Conservation (phyloP, 2,113 vertebrate genomes). For the Hystrix cristata region DNA sequence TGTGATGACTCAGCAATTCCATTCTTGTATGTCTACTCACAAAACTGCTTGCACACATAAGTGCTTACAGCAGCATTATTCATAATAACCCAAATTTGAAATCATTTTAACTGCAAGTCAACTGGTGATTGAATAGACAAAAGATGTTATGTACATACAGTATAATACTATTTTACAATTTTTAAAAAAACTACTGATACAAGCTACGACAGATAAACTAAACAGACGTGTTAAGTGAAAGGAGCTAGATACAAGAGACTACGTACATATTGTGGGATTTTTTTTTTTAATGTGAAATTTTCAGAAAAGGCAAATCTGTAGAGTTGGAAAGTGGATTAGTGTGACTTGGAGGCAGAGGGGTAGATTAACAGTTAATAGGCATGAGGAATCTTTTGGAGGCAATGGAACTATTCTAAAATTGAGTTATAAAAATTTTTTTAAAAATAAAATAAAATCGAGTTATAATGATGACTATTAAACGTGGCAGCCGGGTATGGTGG, state of each 20-base stretch:
- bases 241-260: not conserved
- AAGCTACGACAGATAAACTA: not conserved
- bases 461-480: not conserved
- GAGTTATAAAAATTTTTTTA: not conserved
- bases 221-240: not conserved
- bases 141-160: not conserved
- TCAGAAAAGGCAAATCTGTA: not conserved
- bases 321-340: not conserved
- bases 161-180: not conserved
- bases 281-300: not conserved
- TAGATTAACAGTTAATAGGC: not conserved
- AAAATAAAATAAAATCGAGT: not conserved
- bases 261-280: not conserved
- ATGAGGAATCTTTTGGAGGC: not conserved
- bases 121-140: not conserved
- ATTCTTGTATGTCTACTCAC: not conserved
- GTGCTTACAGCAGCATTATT: not conserved
- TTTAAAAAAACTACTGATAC: not conserved
- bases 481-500: not conserved
- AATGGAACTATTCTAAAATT: conserved; percentile 60
- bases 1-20: not conserved
- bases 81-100: not conserved
- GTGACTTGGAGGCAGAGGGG: not conserved
- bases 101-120: not conserved
- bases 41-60: not conserved